Evolutionary conservation across 1,140 invertebrate genomes (phyloP), one percentile per base, ranked within the genome.

Genomic region (Dendroctonus ponderosae): DNA sequence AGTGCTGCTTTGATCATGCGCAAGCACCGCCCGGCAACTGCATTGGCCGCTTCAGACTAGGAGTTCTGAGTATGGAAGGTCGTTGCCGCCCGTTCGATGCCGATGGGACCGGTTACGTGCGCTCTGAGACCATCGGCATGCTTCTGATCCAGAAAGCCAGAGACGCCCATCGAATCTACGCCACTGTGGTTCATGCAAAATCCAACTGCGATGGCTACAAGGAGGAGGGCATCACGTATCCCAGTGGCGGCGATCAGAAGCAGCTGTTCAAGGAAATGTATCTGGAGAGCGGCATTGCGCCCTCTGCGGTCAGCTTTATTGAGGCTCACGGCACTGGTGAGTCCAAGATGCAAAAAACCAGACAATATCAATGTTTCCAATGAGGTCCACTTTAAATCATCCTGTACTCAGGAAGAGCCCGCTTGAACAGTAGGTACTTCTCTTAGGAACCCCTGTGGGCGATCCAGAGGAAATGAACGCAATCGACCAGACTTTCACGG

Each of bases 51-150:
- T 53, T 12, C 70, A 89, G 89, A 72, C 81, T 92, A 77, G 93
- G 92, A 49, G 94, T 98, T 72, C 78, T 98, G 7, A 91, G 92
- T 0, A 74, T 82, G 0, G 91, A 96, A 63, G 96, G 96, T 6
- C 85, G 82, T 50, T 97, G 93, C 77, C 94, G 94, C 76, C 88
- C 89, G 40, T 98, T 98, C 76, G 96, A 98, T 79, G 86, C 87
- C 51, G 84, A 85, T 66, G 89, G 88, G 0, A 85, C 87, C 67
- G 91, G 91, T 1, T 92, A 91, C 71, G 86, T 84, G 0, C 81
- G 90, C 9, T 86, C 88, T 4, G 90, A 92, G 80, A 87, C 91
- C 0, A 82, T 96, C 9, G 84, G 84, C 9, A 87, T 88, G 0
- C 78, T 94, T 46, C 88, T 91, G 68, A 76, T 98, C 5, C 94